Base-by-base conservation (phyloP, 1,140 invertebrate species). In the Tetramorium simillimum region DNA sequence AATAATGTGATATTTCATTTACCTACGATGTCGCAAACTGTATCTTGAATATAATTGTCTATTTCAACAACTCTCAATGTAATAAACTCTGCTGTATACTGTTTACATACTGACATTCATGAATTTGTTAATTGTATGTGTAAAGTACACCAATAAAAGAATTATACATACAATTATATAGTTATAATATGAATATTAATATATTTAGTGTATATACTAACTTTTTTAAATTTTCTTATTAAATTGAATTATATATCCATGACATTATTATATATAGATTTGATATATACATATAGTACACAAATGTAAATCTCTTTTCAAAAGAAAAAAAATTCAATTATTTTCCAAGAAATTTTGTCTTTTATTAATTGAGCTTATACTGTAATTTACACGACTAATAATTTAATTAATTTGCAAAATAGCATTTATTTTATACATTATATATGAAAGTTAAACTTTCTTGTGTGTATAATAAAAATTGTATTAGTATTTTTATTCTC, bases 101-200 rank as follows among this genome's bases (percentile, higher is more conserved):
- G 14, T 76, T 43, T 37, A 24, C 1, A n/a, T 40, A 7, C 3
- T 2, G 0, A 81, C n/a, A 58, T 78, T n/a, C n/a, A 21, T n/a
- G 0, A 58, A 43, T 58, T 70, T 9, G 43, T 24, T 81, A 69
- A 56, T 14, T 82, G 40, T 51, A 84, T 37, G 40, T 51, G 73
- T 46, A 46, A 60, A 46, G 12, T 72, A 14, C 46, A 49, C 4
- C 12, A 58, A 82, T 82, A 73, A 49, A 84, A 73, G 43, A 14
- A 51, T 51, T 70, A 51, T 28, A 4, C 9, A 58, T 12, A 76
- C 16, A 43, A 46, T 62, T 46, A 69, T 16, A 73, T 16, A 56
- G 9, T 16, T 81, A 70, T 56, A 53, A 82, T 82, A 14, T 49
- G 33, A n/a, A 72, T 82, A 14, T 49, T 46, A n/a, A 72, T 46